phyloP scores from a whole-genome alignment of 1,140 invertebrate genomes.

The Hypsibius dujardini region DNA sequence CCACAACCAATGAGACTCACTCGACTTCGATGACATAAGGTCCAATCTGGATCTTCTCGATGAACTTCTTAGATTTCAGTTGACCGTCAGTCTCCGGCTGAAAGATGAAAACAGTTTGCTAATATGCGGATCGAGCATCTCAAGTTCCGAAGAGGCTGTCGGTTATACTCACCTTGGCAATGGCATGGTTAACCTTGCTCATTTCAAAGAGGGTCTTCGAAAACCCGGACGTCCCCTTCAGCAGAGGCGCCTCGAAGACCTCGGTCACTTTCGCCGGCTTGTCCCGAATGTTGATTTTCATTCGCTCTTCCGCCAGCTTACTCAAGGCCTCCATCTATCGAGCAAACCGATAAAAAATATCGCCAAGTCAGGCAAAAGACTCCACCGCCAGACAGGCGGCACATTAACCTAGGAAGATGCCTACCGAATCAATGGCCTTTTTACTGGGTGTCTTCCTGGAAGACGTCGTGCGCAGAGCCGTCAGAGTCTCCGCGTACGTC shows the following conservation, averaged over 20 bases:
- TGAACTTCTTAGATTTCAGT: not conserved
- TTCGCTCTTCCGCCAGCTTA: not conserved
- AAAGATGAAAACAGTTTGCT: no score
- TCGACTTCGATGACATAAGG: not conserved
- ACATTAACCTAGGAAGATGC: not conserved
- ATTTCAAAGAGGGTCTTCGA: not conserved
- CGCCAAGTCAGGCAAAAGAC: no score
- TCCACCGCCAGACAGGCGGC: not conserved
- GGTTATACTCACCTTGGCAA: not conserved
- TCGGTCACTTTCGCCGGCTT: not conserved
- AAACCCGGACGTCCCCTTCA: not conserved
- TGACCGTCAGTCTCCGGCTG: no score
- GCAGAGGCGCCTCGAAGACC: not conserved
- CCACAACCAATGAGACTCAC: not conserved
- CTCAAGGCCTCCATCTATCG: not conserved
- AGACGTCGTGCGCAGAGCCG: not conserved
- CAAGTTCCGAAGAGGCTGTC: no score
- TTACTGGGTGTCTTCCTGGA: not conserved
- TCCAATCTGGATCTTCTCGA: conserved; percentile 8
- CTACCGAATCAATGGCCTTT: not conserved
- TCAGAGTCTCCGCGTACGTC: not conserved
- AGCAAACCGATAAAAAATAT: not conserved
- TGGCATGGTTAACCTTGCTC: not conserved
- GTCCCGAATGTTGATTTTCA: not conserved
- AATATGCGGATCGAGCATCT: no score